Percentiles rank a stretch among this genome's conserved stretches.
These are phyloP conservation scores for Beris chalybata DNA, from an alignment of 2,888 invertebrate genomes.

Conservation along the genomic window DNA sequence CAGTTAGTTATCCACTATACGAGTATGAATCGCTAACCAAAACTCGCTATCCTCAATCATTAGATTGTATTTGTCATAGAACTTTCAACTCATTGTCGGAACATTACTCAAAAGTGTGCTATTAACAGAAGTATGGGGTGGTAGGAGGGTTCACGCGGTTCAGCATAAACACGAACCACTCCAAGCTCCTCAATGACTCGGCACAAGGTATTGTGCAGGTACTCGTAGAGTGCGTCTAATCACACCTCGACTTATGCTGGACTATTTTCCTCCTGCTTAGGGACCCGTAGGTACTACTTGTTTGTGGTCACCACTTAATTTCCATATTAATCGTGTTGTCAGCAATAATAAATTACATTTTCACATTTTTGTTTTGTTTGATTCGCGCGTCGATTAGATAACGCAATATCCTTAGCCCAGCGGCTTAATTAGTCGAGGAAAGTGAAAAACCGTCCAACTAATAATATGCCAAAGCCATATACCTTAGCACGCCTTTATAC, in stretches of 20 bases:
- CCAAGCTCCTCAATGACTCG: neutral
- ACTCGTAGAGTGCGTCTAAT: no score
- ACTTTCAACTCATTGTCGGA: constrained; percentile 27
- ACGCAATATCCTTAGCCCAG: constrained; percentile 23
- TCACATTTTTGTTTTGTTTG: constrained; percentile 34
- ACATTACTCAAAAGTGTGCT: constrained; percentile 18
- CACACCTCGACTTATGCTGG: no score
- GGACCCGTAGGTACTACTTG: neutral
- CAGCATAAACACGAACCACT: no score
- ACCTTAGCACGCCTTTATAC: no score
- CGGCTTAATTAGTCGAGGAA: constrained; percentile 21
- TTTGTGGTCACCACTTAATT: constrained; percentile 28
- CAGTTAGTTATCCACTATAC: no score
- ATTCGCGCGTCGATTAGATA: constrained; percentile 31
- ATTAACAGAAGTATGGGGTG: no score
- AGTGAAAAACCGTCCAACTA: constrained; percentile 17
- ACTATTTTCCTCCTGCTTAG: no score
- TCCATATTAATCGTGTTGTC: constrained; percentile 39
- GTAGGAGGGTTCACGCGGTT: no score
- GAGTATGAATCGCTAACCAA: no score
- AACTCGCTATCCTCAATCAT: no score
- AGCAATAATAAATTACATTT: constrained; percentile 38
- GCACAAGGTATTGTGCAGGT: neutral
- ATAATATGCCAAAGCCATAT: neutral
- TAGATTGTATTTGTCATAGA: no score